phyloP scores from a whole-genome alignment of 2,888 invertebrate genomes.

The Calameuta idolon region DNA sequence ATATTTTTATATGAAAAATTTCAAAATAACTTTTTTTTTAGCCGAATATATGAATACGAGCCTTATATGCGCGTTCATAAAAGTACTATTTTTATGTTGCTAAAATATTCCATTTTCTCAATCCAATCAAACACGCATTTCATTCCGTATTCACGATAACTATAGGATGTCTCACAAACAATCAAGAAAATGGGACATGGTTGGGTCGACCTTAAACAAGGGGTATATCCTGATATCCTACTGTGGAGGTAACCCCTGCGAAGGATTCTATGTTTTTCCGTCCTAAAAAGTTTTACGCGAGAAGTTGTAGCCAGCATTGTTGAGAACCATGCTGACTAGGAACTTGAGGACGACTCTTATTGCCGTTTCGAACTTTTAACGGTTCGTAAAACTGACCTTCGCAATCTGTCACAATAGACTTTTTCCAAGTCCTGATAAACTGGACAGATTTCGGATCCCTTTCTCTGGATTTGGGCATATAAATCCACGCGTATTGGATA shows the following conservation, averaged over 20 bases:
- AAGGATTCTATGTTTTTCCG: not conserved
- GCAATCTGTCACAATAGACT: not conserved
- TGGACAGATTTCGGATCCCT: constrained; percentile 14
- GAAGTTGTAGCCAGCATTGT: not conserved
- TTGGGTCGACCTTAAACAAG: not conserved
- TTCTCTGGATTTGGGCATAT: not conserved
- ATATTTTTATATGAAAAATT: not conserved
- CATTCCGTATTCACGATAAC: not conserved
- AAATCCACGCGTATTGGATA: not conserved
- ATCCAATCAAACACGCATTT: not conserved
- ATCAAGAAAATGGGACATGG: not conserved
- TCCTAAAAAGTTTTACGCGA: not conserved
- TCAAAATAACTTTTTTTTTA: not conserved
- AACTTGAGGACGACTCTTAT: not conserved
- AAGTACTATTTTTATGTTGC: not conserved
- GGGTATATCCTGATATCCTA: not conserved
- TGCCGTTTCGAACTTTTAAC: constrained; percentile 16
- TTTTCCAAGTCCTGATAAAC: not conserved
- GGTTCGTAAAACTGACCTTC: constrained; percentile 20
- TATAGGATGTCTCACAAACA: not conserved
- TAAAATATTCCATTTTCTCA: not conserved
- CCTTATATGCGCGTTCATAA: not conserved
- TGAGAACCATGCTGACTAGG: not conserved
- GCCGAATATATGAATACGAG: not conserved
- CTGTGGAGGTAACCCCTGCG: not conserved